phyloP scores from a whole-genome alignment of 1,140 invertebrate genomes.

The Homalodisca vitripennis region DNA sequence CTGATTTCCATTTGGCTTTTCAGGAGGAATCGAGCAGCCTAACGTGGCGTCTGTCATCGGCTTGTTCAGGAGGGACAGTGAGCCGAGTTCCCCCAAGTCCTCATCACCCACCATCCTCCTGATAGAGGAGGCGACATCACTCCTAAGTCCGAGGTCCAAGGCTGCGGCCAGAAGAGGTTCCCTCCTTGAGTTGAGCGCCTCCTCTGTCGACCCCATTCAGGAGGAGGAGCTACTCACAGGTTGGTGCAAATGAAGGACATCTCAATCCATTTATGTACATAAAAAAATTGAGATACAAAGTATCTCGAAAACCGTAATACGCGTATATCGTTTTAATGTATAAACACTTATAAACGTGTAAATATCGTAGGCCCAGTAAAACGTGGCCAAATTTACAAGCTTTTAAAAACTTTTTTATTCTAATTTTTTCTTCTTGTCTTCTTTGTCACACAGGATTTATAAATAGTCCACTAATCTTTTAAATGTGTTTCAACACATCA shows the following conservation, averaged over 20 bases:
- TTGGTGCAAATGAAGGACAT: conserved; percentile 4
- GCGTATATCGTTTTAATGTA: no score
- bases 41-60: conserved; percentile 54
- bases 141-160: conserved; percentile 30
- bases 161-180: conserved; percentile 46
- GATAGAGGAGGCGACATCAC: conserved; percentile 33
- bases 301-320: no score
- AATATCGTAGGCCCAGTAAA: no score
- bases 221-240: conserved; percentile 44
- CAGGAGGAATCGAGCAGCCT: conserved; percentile 53
- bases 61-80: conserved; percentile 51
- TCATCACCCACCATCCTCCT: conserved; percentile 29
- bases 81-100: conserved; percentile 13
- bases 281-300: background rate
- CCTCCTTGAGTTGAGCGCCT: conserved; percentile 51
- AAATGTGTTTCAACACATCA: no score
- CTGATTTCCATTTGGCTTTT: background rate
- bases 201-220: conserved; percentile 43
- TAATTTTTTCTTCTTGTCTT: no score
- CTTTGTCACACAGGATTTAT: no score
- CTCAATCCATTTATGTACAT: background rate
- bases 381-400: no score
- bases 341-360: no score
- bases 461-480: no score
- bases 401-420: no score